Evolutionary conservation across 2,888 invertebrate species (phyloP).

Genomic region (Suillia variegata): DNA sequence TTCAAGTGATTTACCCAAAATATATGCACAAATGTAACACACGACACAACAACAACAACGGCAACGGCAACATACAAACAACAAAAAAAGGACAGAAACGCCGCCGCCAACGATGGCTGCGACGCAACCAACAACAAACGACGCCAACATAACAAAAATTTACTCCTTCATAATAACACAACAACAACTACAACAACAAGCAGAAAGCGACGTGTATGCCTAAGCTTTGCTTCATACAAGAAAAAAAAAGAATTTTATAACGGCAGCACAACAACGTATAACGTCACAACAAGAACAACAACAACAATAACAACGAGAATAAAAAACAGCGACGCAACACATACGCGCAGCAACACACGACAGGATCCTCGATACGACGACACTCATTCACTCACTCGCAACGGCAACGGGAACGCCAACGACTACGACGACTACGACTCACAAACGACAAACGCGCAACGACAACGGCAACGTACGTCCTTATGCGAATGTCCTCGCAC

Average conservation of each 20-base stretch:
- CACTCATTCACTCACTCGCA: too few species aligned
- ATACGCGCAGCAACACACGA: background rate
- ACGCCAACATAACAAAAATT: conserved; percentile 24
- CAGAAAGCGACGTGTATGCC: too few species aligned
- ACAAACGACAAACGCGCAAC: conserved; percentile 4
- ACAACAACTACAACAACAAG: too few species aligned
- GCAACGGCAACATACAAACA: too few species aligned
- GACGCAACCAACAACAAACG: conserved; percentile 2
- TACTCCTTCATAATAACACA: conserved; percentile 47
- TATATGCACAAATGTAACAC: conserved; percentile 37
- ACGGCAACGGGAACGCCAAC: too few species aligned
- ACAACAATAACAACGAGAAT: conserved; percentile 18
- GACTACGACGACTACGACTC: too few species aligned
- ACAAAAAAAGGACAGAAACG: background rate
- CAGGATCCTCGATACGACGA: conserved; percentile 1
- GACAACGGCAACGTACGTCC: conserved; percentile 24
- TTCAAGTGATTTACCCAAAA: conserved; percentile 58
- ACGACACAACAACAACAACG: too few species aligned
- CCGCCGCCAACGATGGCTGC: background rate
- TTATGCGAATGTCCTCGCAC: conserved; percentile 46
- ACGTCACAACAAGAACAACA: conserved; percentile 30
- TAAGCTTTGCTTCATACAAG: conserved; percentile 35
- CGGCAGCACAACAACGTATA: conserved; percentile 1
- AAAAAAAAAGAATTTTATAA: conserved; percentile 7
- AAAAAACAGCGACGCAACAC: conserved; percentile 15